phyloP scores from a whole-genome alignment of 2,113 vertebrate species.

The Physeter macrocephalus region DNA sequence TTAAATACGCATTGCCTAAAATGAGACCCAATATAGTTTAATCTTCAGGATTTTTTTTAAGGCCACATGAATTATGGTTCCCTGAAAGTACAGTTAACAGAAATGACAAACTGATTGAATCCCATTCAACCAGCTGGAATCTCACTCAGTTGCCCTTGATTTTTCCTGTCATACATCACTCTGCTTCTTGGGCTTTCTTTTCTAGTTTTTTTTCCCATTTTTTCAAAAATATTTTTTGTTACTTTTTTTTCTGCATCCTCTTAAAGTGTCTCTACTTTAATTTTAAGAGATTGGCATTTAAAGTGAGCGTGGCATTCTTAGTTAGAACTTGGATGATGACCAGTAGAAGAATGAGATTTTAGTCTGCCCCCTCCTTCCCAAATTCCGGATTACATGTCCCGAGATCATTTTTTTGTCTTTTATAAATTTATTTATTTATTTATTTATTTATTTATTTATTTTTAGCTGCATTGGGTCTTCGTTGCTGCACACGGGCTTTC shows the following conservation, averaged over 20 bases:
- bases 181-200: neutral
- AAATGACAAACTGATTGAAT: neutral
- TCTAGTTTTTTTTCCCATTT: neutral
- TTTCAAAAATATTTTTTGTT: neutral
- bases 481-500: too few relatives aligned
- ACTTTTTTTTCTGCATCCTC: neutral
- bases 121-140: neutral
- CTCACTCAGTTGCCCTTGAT: neutral
- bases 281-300: neutral
- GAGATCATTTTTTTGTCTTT: neutral
- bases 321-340: neutral
- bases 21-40: neutral
- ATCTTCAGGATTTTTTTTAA: neutral
- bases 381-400: neutral
- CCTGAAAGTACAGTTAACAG: neutral
- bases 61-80: neutral
- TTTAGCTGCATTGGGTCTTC: too few relatives aligned
- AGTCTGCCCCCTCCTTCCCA: neutral
- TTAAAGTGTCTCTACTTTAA: neutral
- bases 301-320: neutral
- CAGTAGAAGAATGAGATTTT: neutral
- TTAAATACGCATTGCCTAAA: neutral
- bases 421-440: too few relatives aligned
- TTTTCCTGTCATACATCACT: neutral
- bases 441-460: too few relatives aligned